Base-by-base conservation (phyloP, 2,888 invertebrate species). In the Hypercompe scribonia region DNA sequence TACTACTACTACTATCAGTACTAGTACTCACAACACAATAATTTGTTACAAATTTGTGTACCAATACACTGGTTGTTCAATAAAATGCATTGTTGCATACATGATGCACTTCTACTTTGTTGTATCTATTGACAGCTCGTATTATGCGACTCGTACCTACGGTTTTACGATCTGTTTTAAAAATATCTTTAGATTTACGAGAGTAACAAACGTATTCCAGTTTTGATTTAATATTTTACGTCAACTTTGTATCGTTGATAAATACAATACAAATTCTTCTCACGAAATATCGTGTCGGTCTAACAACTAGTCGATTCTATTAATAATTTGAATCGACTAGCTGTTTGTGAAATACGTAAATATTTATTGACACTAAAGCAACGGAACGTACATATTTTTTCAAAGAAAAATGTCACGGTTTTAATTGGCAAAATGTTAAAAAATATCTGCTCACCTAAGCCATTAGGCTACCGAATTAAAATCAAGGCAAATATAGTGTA, bases 11-110 rank as follows among this genome's bases (percentile, higher is more conserved):
- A 58, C 54, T n/a, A 28, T n/a, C 28, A 58, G 54, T 58, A 0
- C 13, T 63, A 18, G 33, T 33, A 33, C 63, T 33, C 5, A 63
- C 21, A 21, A 33, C 33, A 21, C 31, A 63, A 64, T 42, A 28
- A 46, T 70, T 21, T n/a, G 0, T n/a, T 3, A 34, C 15, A 39
- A 28, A 18, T 28, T 21, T 58, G 15, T 24, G n/a, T 21, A 28
- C 61, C 31, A 58, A 66, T 13, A 34, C 33, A 1, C 46, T n/a
- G 10, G 31, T 21, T 61, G 61, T 70, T 39, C 64, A 58, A 58
- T 72, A 70, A 46, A 42, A 78, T 78, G 81, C 79, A 78, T 72
- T 46, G 50, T 81, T 82, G 83, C 81, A 80, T 82, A 81, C 72
- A 33, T 69, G 75, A 34, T 58, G 73, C 42, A 69, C 73, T 73